phyloP scores from a whole-genome alignment of 2,797 vertebrate species.

The Sebastes hopkinsi region DNA sequence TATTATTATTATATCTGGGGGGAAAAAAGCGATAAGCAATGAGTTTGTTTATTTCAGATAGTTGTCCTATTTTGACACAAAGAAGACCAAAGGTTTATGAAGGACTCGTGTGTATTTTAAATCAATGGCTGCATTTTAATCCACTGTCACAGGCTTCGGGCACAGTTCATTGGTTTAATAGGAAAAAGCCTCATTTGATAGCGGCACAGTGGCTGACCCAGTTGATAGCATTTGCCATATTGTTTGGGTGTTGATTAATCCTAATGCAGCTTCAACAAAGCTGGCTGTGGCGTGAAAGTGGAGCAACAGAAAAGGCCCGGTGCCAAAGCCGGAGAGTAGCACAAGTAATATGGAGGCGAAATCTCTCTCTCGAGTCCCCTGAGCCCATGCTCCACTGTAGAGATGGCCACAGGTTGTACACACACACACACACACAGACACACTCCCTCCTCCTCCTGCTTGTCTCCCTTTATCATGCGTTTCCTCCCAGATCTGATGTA shows the following conservation, averaged over 20 bases:
- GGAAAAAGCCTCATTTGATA: slow-evolving; percentile 54
- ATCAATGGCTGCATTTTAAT: slow-evolving; percentile 32
- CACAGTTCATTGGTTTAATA: slow-evolving; percentile 59
- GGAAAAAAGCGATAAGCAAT: not conserved
- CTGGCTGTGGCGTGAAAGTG: slow-evolving; percentile 62
- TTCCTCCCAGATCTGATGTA: slow-evolving; percentile 79
- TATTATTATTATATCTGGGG: not conserved
- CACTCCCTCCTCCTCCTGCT: slow-evolving; percentile 52
- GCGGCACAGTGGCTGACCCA: slow-evolving; percentile 70
- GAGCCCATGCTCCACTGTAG: slow-evolving; percentile 55
- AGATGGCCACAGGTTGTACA: slow-evolving; percentile 73
- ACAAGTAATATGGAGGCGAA: slow-evolving; percentile 54
- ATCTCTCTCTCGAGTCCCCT: slow-evolving; percentile 55
- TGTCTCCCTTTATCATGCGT: slow-evolving; percentile 76
- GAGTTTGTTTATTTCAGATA: not conserved
- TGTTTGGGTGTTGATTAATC: slow-evolving; percentile 80
- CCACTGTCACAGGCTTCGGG: slow-evolving; percentile 16
- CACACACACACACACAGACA: slow-evolving; percentile 18
- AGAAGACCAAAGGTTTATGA: not conserved
- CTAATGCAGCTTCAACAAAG: slow-evolving; percentile 72
- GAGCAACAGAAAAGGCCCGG: slow-evolving; percentile 56
- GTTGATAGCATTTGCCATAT: slow-evolving; percentile 75
- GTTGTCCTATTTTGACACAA: not conserved
- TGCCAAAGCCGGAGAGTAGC: slow-evolving; percentile 49
- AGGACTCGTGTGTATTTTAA: not conserved